Base-by-base conservation (phyloP, 64 coral and sea anemone genomes). In the Dendrophyllia cribrosa region DNA sequence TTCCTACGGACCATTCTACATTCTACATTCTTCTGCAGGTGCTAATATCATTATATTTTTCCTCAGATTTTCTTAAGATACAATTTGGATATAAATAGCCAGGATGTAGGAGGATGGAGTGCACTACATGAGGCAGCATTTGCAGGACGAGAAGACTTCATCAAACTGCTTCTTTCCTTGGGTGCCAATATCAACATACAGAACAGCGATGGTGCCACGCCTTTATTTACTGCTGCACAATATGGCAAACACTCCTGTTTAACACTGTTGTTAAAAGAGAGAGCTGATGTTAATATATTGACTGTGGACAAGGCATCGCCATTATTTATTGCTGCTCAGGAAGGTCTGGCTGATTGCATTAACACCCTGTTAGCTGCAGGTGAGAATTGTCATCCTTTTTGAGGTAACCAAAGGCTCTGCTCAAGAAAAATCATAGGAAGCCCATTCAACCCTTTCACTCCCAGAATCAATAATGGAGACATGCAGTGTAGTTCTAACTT, bases 41-140 rank as follows among this genome's bases (percentile, higher is more conserved):
- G 16, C 64, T 61, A 19, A 59, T 59, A 77, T 52, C 5, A 74
- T 46, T 91, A 16, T 67, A 1, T 50, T 55, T 21, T 48, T 24
- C 90, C 66, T 74, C 60, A 97, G 95, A 88, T 97, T 51, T 91
- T 92, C 60, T 69, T 91, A 2, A 43, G 70, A 3, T 43, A 75
- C 55, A 73, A 75, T 59, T 45, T 97, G 9, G 76, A 94, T 52
- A 53, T 91, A 7, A 75, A 97, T 23, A 73, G 55, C 4, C 71
- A 94, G 74, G 95, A 97, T 77, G 83, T 82, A 47, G 92, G 95
- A 50, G 95, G 95, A 5, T 97, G 95, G 95, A 72, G 87, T 45
- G 95, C 92, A 1, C 48, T 97, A 10, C 95, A 97, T 45, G 95
- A 97, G 58, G 95, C 95, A 61, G 95, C 95, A 3, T 94, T 56